Evolutionary conservation across 2,888 invertebrate genomes (phyloP).

Genomic region (Gymnoscelis rufifasciata): DNA sequence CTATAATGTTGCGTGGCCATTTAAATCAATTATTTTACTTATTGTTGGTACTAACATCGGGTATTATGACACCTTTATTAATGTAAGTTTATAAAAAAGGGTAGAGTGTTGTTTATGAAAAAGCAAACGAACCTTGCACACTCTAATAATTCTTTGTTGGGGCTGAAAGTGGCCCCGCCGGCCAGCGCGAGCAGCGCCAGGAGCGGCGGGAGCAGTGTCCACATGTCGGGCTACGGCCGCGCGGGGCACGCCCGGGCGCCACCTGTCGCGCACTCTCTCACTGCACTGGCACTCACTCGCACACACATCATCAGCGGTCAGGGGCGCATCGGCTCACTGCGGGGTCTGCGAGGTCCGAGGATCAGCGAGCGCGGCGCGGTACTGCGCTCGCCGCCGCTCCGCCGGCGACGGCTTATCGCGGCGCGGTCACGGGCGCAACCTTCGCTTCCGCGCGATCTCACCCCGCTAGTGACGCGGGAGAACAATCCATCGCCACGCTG

Average conservation of each 20-base stretch:
- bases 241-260: slow-evolving; percentile 49
- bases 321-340: slow-evolving; percentile 63
- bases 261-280: slow-evolving; percentile 57
- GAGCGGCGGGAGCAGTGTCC: slow-evolving; percentile 57
- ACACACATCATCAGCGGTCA: slow-evolving; percentile 60
- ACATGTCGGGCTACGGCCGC: slow-evolving; percentile 65
- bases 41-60: slow-evolving; percentile 45
- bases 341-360: slow-evolving; percentile 57
- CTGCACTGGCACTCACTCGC: slow-evolving; percentile 62
- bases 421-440: slow-evolving; percentile 77
- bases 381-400: slow-evolving; percentile 57
- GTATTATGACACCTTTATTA: background rate
- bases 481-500: slow-evolving; percentile 16
- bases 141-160: slow-evolving; percentile 68
- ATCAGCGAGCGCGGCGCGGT: slow-evolving; percentile 64
- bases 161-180: slow-evolving; percentile 58
- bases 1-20: slow-evolving; percentile 52
- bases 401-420: slow-evolving; percentile 43
- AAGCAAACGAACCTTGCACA: slow-evolving; percentile 68
- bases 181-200: slow-evolving; percentile 58
- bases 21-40: slow-evolving; percentile 71
- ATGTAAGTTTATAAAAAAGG: background rate
- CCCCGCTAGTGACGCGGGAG: slow-evolving; percentile 42
- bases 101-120: background rate
- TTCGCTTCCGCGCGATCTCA: slow-evolving; percentile 67